Conservation (phyloP, 2,888 invertebrate species). For the Petrolisthes manimaculis region DNA sequence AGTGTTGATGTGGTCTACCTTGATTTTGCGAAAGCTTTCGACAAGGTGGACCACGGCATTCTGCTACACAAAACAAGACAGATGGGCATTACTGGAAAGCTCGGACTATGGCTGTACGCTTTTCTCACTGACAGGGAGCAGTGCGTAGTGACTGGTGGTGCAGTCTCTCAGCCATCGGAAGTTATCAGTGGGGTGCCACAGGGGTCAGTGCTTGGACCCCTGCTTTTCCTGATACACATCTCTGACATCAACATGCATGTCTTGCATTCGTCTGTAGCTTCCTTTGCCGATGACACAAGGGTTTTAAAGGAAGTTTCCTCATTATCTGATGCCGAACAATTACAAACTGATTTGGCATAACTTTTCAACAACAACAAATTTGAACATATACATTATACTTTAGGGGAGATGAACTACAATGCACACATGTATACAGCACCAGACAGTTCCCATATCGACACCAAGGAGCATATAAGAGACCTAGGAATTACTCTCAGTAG, state of each 20-base stretch:
- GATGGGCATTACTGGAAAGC: no score
- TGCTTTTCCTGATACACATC: not conserved
- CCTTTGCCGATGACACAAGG: slow-evolving; percentile 19
- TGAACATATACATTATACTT: not conserved
- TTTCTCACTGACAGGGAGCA: no score
- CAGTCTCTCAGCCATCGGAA: no score
- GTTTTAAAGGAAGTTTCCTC: slow-evolving; percentile 13
- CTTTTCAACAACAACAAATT: not conserved
- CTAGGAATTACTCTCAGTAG: not conserved
- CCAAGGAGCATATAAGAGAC: slow-evolving; percentile 11
- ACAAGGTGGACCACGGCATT: no score
- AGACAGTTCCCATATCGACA: not conserved
- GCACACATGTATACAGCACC: slow-evolving; percentile 6
- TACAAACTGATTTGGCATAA: not conserved
- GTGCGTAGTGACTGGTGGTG: no score
- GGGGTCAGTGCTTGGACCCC: not conserved
- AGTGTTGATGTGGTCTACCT: not conserved
- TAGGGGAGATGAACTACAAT: not conserved
- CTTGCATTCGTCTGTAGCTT: not conserved
- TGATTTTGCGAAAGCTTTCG: no score
- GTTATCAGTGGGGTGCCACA: no score
- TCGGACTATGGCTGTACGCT: no score
- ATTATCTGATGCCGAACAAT: not conserved
- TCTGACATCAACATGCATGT: not conserved
- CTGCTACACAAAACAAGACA: no score